These are phyloP conservation scores for Cryptus viduatorius DNA, from an alignment of 2,888 invertebrate species.

Conservation along the genomic window DNA sequence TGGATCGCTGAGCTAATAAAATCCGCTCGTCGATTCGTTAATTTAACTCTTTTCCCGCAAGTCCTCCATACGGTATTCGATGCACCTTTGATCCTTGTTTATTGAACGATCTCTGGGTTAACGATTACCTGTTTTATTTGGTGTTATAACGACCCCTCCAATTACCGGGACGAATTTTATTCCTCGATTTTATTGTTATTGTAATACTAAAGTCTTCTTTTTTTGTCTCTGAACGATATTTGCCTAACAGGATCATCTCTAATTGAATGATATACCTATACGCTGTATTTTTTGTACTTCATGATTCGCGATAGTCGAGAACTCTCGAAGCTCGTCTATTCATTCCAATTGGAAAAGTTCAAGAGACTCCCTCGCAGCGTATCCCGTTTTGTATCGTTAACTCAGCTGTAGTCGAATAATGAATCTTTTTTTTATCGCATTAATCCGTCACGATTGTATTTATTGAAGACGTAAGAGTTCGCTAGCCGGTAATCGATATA, in stretches of 20 bases:
- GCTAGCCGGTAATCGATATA: not conserved
- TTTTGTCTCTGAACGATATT: not conserved
- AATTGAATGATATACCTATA: slow-evolving; percentile 14
- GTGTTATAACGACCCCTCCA: slow-evolving; percentile 11
- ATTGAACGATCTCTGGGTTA: slow-evolving; percentile 1
- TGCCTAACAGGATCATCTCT: slow-evolving; percentile 6
- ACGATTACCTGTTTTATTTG: slow-evolving; percentile 18
- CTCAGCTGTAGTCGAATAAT: not conserved
- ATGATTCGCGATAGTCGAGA: slow-evolving; percentile 4
- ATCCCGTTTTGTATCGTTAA: not conserved
- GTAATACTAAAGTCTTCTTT: not conserved
- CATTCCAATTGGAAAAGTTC: slow-evolving; percentile 44
- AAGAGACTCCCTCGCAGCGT: not conserved
- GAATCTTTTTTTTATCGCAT: slow-evolving; percentile 1
- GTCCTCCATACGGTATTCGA: slow-evolving; percentile 10
- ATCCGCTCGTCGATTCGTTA: slow-evolving; percentile 18
- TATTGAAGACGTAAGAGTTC: not conserved
- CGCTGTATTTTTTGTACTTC: not conserved
- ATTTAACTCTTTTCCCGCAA: not conserved
- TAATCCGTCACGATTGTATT: not conserved
- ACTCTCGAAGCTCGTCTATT: slow-evolving; percentile 6
- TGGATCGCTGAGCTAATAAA: not conserved
- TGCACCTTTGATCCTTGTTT: slow-evolving; percentile 30
- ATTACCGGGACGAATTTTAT: slow-evolving; percentile 36
- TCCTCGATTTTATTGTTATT: not conserved